Evolutionary conservation across 2,888 invertebrate species (phyloP), one percentile per base, ranked within the genome.

Genomic region (Lathronympha strigana): DNA sequence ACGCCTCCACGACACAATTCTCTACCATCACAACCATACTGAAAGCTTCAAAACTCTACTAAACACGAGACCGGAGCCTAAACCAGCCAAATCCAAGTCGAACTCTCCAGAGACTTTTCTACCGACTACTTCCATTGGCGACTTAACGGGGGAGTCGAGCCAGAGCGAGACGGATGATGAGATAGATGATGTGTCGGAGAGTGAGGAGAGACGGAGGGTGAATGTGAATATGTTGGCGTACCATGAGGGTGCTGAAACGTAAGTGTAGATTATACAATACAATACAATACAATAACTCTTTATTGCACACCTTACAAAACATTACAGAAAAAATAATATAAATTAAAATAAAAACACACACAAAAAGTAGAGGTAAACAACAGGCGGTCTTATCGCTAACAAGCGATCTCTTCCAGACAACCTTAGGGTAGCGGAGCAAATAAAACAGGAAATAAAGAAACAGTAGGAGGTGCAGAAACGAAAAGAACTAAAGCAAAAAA

Each of bases 181-280:
- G 68, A 53, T 36, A 25, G 61, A 38, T n/a, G 62, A 55, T 21
- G 58, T 60, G 69, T 69, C 72, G 1, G 64, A 67, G 61, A 68
- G 50, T 47, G 75, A 70, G 43, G 66, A 33, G 38, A 72, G 72
- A 66, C 74, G 57, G 63, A 77, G 77, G 60, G 68, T 69, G 1
- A 13, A 53, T 43, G 57, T 66, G 1, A 73, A 80, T 67, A 72
- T 89, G 72, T 71, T 80, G 51, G 61, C 72, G n/a, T 90, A 88
- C 68, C 88, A 91, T 66, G 68, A 71, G 4, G 83, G 78, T 0
- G 89, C 88, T 51, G 84, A 85, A 63, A 88, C 79, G 90, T 90
- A 69, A 84, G 84, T 77, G 11, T 4, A 38, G n/a, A 15, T 23
- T 45, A n/a, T n/a, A n/a, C n/a, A n/a, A n/a, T n/a, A n/a, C n/a